Evolutionary conservation across 2,797 vertebrate species (phyloP).

Genomic region (Parauchenoglanis ngamensis): DNA sequence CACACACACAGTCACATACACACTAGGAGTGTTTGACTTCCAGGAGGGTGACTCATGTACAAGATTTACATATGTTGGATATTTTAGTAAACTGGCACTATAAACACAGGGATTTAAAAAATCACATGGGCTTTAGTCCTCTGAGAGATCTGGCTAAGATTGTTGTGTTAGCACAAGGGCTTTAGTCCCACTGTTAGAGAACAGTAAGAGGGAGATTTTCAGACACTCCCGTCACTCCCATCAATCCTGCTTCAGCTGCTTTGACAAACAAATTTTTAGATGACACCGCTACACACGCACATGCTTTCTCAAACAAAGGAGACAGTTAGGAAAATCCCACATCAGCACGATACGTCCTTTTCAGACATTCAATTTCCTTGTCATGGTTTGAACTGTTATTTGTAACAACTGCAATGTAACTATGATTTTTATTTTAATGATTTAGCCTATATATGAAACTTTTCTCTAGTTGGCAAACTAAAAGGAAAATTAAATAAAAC

Average conservation of each 20-base stretch:
- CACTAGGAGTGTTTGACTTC: background rate
- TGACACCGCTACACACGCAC: conserved; percentile 57
- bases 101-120: conserved; percentile 15
- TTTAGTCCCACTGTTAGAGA: conserved; percentile 16
- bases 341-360: conserved; percentile 4
- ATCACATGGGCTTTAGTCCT: background rate
- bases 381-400: conserved; percentile 24
- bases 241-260: conserved; percentile 67
- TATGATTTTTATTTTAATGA: background rate
- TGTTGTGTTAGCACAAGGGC: conserved; percentile 26
- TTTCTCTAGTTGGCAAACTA: background rate
- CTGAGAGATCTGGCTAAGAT: background rate
- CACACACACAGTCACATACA: background rate
- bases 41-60: background rate
- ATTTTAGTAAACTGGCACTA: conserved; percentile 5
- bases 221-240: conserved; percentile 69
- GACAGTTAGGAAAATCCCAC: conserved; percentile 76
- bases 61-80: conserved; percentile 26
- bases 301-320: conserved; percentile 75
- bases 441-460: background rate
- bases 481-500: background rate
- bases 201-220: conserved; percentile 62
- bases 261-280: conserved; percentile 69
- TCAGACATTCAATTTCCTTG: conserved; percentile 18
- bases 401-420: conserved; percentile 18